Evolutionary conservation across 2,113 vertebrate genomes (phyloP).

Genomic region (Megaceryle torquata): DNA sequence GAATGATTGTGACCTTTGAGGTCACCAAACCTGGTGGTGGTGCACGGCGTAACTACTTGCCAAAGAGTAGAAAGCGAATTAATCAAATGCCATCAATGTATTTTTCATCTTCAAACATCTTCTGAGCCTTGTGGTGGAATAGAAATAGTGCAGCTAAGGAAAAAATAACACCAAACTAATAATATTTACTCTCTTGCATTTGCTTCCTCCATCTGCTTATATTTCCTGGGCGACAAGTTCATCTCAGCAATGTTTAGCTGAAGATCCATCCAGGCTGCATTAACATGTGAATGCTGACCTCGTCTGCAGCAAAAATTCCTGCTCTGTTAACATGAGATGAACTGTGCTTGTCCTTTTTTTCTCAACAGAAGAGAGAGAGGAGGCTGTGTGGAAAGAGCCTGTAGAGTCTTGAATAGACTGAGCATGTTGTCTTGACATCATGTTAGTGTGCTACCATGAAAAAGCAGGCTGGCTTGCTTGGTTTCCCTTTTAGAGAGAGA

Average conservation of each 20-base stretch:
- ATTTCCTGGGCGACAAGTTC: background rate
- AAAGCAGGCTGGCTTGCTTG: background rate
- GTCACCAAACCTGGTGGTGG: background rate
- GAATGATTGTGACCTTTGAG: background rate
- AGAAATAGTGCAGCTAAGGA: background rate
- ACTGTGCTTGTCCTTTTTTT: background rate
- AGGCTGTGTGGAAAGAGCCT: background rate
- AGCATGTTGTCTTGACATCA: background rate
- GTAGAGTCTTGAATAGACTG: background rate
- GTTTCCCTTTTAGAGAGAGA: background rate
- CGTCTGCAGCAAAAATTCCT: background rate
- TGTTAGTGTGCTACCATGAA: background rate
- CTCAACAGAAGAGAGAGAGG: background rate
- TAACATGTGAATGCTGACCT: background rate
- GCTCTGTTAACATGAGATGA: background rate
- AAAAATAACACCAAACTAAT: background rate
- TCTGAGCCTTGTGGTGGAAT: background rate
- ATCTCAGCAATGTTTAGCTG: background rate
- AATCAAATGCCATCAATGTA: background rate
- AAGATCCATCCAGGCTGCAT: background rate
- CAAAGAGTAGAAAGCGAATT: background rate
- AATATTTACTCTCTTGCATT: background rate
- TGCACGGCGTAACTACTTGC: background rate
- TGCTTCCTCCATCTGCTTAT: background rate
- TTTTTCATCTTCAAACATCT: background rate